phyloP scores from a whole-genome alignment of 2,113 vertebrate genomes.

The Myotis yumanensis region DNA sequence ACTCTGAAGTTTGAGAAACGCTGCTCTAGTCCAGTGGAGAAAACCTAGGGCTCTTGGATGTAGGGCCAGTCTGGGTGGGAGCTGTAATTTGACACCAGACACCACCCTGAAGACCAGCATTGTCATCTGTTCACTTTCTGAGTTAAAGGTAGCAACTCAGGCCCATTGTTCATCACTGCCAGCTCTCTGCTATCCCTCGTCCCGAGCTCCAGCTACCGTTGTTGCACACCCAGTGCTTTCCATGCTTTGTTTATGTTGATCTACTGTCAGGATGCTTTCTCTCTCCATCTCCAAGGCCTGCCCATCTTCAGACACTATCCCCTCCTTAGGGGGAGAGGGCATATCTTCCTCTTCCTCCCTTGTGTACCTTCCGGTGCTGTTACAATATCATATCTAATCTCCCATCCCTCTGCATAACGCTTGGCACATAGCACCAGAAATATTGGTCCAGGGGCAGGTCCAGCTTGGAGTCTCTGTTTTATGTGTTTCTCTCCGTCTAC shows the following conservation, averaged over 20 bases:
- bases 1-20: neutral
- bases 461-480: neutral
- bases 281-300: neutral
- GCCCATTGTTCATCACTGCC: neutral
- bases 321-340: neutral
- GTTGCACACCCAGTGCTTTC: neutral
- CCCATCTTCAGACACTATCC: neutral
- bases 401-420: neutral
- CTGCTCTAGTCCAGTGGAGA: neutral
- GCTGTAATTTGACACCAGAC: neutral
- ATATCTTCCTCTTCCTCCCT: neutral
- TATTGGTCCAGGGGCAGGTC: neutral
- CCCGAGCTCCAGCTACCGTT: neutral
- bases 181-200: neutral
- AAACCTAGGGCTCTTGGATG: neutral
- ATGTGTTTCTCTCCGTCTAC: neutral
- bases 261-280: neutral
- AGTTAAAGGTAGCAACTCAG: neutral
- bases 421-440: neutral
- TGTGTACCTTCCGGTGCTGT: neutral
- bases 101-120: neutral
- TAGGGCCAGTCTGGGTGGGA: neutral
- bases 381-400: neutral
- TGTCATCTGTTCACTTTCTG: neutral
- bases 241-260: neutral